A percentile compares a stretch with the other conserved stretches of the same genome.
Conservation (phyloP, 92 coral and sea anemone genomes). For the Heliopora coerulea region DNA sequence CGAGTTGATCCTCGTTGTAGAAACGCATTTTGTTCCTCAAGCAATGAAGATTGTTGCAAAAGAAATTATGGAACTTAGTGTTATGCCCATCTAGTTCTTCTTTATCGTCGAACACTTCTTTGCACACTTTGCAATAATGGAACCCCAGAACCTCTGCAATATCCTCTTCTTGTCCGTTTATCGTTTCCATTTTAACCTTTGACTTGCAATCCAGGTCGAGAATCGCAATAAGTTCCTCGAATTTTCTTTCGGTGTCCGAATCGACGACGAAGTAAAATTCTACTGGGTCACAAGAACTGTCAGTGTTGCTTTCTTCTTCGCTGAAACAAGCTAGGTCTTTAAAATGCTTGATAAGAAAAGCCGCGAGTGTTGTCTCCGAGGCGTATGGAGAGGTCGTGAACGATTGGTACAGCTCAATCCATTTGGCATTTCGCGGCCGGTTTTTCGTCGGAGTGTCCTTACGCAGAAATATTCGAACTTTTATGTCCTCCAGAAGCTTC, state of each 20-base stretch:
- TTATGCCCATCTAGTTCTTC: constrained; percentile 60
- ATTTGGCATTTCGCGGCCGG: constrained; percentile 64
- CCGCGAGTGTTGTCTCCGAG: constrained; percentile 69
- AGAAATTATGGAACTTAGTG: constrained; percentile 54
- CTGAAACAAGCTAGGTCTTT: constrained; percentile 31
- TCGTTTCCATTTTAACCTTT: constrained; percentile 52
- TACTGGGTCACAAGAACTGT: constrained; percentile 34
- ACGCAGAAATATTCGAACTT: constrained; percentile 75
- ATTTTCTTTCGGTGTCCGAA: constrained; percentile 70
- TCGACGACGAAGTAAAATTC: constrained; percentile 54
- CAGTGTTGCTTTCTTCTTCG: constrained; percentile 30
- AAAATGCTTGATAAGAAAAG: constrained; percentile 56
- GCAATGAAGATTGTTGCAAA: constrained; percentile 73
- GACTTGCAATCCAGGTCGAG: constrained; percentile 49
- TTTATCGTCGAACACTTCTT: constrained; percentile 60
- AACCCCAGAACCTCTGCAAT: constrained; percentile 56
- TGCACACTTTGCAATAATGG: constrained; percentile 68
- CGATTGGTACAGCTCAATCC: constrained; percentile 71
- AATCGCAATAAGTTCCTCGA: constrained; percentile 76
- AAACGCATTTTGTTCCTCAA: constrained; percentile 55
- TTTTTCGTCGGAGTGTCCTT: constrained; percentile 85
- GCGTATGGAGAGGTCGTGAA: constrained; percentile 89
- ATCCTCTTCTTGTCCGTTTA: constrained; percentile 67
- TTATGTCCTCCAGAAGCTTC: constrained; percentile 58
- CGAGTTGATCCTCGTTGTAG: constrained; percentile 58